These are phyloP conservation scores for Colletes collaris DNA, from an alignment of 2,888 invertebrate species.

Conservation along the genomic window DNA sequence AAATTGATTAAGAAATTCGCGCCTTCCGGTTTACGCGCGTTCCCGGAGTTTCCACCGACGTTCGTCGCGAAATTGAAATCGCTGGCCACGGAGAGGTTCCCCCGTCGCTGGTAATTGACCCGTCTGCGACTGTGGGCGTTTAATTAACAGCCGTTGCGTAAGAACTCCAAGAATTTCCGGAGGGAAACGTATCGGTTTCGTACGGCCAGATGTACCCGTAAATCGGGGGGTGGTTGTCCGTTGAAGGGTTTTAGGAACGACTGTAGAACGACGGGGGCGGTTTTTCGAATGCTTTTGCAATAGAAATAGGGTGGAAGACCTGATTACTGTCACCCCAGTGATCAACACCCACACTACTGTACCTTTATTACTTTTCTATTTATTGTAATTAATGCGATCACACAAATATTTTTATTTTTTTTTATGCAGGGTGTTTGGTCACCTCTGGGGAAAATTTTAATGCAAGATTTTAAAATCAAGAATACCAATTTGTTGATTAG, in stretches of 20 bases:
- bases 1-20: conserved; percentile 21
- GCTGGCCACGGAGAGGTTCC: background rate
- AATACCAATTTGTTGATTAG: too few relatives aligned
- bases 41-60: too few relatives aligned
- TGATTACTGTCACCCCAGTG: too few relatives aligned
- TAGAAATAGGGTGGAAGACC: background rate
- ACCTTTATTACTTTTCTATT: too few relatives aligned
- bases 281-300: background rate
- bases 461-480: too few relatives aligned
- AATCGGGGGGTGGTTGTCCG: too few relatives aligned
- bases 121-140: conserved; percentile 10
- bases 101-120: conserved; percentile 15
- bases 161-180: conserved; percentile 10
- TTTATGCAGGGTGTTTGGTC: too few relatives aligned
- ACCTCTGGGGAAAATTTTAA: too few relatives aligned
- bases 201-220: background rate
- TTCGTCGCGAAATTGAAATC: conserved; percentile 32
- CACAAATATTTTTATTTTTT: too few relatives aligned
- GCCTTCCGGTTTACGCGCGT: conserved; percentile 3
- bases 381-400: too few relatives aligned
- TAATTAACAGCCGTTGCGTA: conserved; percentile 39
- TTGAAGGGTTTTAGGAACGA: background rate
- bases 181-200: background rate
- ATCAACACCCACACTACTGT: too few relatives aligned
- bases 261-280: too few relatives aligned